Evolutionary conservation across 1,140 invertebrate genomes (phyloP).

Genomic region (Drosophila nigrodunni): DNA sequence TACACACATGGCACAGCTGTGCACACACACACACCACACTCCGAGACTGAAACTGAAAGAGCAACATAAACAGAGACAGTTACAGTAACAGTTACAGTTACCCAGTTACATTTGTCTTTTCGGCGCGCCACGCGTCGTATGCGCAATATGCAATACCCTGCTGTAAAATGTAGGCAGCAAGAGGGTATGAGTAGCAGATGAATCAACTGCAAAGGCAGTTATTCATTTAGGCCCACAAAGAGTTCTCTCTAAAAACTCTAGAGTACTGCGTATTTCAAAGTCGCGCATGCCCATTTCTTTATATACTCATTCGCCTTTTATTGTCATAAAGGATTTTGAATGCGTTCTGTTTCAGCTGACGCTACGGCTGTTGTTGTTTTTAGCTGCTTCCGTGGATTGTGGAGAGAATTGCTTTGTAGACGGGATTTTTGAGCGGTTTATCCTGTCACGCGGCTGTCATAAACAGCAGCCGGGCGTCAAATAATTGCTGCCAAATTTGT

Average conservation of each 20-base stretch:
- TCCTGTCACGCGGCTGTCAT: constrained; percentile 36
- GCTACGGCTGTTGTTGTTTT: constrained; percentile 1
- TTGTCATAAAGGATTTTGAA: constrained; percentile 32
- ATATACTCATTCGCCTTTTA: constrained; percentile 3
- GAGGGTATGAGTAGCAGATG: background rate
- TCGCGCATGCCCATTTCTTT: background rate
- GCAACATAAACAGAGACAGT: constrained; percentile 36
- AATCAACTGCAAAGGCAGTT: background rate
- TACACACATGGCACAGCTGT: constrained; percentile 48
- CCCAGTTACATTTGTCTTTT: constrained; percentile 58
- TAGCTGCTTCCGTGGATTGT: background rate
- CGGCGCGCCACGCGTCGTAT: constrained; percentile 58
- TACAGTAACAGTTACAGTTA: constrained; percentile 28
- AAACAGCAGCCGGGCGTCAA: constrained; percentile 38
- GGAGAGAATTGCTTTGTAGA: background rate
- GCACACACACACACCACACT: constrained; percentile 29
- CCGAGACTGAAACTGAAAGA: constrained; percentile 7
- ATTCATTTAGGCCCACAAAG: background rate
- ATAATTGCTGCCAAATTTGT: constrained; percentile 43
- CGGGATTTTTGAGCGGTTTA: constrained; percentile 19
- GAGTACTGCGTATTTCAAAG: background rate
- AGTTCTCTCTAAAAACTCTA: background rate
- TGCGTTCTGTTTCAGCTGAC: constrained; percentile 17
- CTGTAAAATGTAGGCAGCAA: background rate
- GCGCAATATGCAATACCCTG: constrained; percentile 48